Evolutionary conservation across 1,140 invertebrate genomes (phyloP).

Genomic region (Nephotettix cincticeps): DNA sequence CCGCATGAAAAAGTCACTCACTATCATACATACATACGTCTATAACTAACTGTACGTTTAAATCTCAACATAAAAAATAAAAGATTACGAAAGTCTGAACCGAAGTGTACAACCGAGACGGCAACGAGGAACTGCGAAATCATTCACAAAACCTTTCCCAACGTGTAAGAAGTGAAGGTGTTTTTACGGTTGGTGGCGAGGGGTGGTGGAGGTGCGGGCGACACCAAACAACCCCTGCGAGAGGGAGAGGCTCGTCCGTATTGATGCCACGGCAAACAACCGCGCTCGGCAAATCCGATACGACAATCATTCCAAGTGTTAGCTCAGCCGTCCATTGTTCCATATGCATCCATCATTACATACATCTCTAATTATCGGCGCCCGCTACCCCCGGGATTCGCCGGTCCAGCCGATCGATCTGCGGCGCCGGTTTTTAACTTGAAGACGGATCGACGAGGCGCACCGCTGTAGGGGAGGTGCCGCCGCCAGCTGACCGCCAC

Average conservation of each 20-base stretch:
- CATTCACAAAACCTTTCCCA: neutral
- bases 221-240: constrained; percentile 14
- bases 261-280: constrained; percentile 9
- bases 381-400: neutral
- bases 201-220: neutral
- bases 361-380: constrained; percentile 22
- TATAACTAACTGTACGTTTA: no score
- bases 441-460: no score
- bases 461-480: no score
- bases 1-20: no score
- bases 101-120: no score
- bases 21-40: no score
- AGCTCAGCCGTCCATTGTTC: constrained; percentile 17
- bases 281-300: constrained; percentile 12
- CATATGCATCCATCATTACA: constrained; percentile 23
- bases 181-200: no score
- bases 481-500: no score
- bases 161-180: neutral
- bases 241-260: constrained; percentile 16
- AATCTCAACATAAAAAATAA: no score
- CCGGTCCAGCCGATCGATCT: neutral
- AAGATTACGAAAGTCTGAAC: no score
- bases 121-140: no score
- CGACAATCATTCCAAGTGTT: constrained; percentile 19
- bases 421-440: constrained; percentile 3